Evolutionary conservation across 2,888 invertebrate genomes (phyloP).

Genomic region (Drosophila pegasa): DNA sequence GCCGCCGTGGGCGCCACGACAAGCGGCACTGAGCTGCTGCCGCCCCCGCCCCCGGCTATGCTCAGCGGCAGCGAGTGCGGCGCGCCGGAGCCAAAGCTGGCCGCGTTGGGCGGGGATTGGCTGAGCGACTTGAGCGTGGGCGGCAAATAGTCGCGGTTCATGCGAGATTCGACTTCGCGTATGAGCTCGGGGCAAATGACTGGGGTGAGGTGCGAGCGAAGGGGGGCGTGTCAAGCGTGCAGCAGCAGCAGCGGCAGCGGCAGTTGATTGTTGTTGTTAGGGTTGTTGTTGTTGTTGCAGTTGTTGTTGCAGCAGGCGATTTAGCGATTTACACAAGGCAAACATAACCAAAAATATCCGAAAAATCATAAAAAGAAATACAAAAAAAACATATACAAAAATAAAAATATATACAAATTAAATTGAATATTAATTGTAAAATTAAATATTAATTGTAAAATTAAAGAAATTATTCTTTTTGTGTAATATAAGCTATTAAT

Average conservation of each 20-base stretch:
- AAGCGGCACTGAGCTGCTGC: conserved; percentile 62
- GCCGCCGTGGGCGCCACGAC: conserved; percentile 70
- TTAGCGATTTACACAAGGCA: conserved; percentile 59
- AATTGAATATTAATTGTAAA: no score
- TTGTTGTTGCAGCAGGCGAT: conserved; percentile 44
- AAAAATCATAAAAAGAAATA: conserved; percentile 51
- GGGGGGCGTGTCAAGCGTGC: conserved; percentile 29
- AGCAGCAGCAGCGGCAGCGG: conserved; percentile 48
- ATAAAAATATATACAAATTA: conserved; percentile 9
- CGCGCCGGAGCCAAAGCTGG: conserved; percentile 40
- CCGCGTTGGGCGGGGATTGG: conserved; percentile 80
- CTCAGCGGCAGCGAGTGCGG: conserved; percentile 54
- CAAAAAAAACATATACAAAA: conserved; percentile 18
- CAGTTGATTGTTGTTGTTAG: conserved; percentile 30
- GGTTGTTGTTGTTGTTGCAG: conserved; percentile 22
- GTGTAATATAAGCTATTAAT: not conserved
- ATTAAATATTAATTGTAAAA: not conserved
- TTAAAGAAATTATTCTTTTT: not conserved
- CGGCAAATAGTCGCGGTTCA: conserved; percentile 92
- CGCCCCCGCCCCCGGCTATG: conserved; percentile 46
- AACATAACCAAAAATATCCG: conserved; percentile 67
- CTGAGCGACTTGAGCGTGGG: conserved; percentile 86
- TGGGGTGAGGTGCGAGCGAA: conserved; percentile 82
- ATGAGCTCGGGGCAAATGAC: conserved; percentile 95
- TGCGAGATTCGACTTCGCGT: conserved; percentile 94